Evolutionary conservation across 2,113 vertebrate genomes (phyloP).

Genomic region (Datnioides undecimradiatus): DNA sequence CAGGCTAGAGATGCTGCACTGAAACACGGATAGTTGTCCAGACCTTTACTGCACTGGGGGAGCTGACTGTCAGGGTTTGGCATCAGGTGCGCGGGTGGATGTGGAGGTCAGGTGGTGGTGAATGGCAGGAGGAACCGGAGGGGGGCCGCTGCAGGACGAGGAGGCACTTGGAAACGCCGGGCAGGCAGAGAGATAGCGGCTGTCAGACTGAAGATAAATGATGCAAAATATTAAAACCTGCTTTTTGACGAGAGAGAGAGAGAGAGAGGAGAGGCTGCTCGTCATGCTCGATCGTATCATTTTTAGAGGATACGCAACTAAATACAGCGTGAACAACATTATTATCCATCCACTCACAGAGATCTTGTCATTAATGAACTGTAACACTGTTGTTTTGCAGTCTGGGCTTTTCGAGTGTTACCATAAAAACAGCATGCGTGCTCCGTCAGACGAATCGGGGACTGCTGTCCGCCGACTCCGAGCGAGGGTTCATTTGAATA

Average conservation of each 20-base stretch:
- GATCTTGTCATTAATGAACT: background rate
- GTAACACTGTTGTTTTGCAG: background rate
- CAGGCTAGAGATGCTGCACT: no score
- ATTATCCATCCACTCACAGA: no score
- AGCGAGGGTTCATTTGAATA: conserved; percentile 32
- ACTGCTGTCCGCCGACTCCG: conserved; percentile 6
- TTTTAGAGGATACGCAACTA: background rate
- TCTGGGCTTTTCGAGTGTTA: background rate
- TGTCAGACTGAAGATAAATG: background rate
- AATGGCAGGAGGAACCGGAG: background rate
- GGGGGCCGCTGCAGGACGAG: no score
- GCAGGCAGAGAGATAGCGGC: background rate
- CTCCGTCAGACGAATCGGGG: background rate
- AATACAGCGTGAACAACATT: background rate
- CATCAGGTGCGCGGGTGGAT: background rate
- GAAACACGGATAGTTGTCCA: no score
- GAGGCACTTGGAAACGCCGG: no score
- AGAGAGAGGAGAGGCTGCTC: background rate
- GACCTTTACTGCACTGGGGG: no score
- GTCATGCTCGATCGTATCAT: background rate
- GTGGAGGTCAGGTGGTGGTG: background rate
- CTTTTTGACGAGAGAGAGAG: background rate
- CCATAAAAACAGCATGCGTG: background rate
- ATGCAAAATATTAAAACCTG: background rate
- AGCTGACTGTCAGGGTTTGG: background rate